These are phyloP conservation scores for Eledone cirrhosa DNA, from an alignment of 2,888 invertebrate genomes.

Conservation along the genomic window DNA sequence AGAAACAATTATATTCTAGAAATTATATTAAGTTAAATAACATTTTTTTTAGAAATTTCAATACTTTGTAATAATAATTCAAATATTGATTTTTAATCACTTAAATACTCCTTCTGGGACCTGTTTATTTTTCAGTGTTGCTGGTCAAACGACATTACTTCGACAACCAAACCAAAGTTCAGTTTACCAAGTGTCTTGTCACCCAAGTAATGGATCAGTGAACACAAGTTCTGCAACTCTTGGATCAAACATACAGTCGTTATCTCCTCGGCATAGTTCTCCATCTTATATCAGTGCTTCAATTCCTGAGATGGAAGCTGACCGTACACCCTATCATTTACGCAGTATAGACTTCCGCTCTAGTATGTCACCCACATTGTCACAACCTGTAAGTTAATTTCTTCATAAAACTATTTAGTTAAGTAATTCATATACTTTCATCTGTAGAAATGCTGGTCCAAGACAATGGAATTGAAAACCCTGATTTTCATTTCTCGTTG, in stretches of 20 bases:
- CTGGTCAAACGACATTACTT: constrained; percentile 18
- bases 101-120: too few relatives aligned
- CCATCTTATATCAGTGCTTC: constrained; percentile 28
- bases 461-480: too few relatives aligned
- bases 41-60: background rate
- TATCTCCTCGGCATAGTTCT: constrained; percentile 30
- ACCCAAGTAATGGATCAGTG: background rate
- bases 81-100: too few relatives aligned
- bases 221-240: constrained; percentile 11
- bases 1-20: too few relatives aligned
- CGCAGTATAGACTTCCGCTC: constrained; percentile 21
- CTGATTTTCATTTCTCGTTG: too few relatives aligned
- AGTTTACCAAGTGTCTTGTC: constrained; percentile 25
- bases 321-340: constrained; percentile 29
- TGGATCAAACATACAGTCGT: background rate
- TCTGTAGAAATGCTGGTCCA: too few relatives aligned
- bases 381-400: constrained; percentile 37
- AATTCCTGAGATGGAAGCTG: constrained; percentile 35
- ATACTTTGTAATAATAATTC: too few relatives aligned
- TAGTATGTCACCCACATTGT: constrained; percentile 30
- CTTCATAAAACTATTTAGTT: too few relatives aligned
- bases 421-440: too few relatives aligned
- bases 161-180: constrained; percentile 18
- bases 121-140: background rate
- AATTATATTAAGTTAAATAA: too few relatives aligned